Evolutionary conservation across 2,113 vertebrate genomes (phyloP).

Genomic region (Pogona vitticeps): DNA sequence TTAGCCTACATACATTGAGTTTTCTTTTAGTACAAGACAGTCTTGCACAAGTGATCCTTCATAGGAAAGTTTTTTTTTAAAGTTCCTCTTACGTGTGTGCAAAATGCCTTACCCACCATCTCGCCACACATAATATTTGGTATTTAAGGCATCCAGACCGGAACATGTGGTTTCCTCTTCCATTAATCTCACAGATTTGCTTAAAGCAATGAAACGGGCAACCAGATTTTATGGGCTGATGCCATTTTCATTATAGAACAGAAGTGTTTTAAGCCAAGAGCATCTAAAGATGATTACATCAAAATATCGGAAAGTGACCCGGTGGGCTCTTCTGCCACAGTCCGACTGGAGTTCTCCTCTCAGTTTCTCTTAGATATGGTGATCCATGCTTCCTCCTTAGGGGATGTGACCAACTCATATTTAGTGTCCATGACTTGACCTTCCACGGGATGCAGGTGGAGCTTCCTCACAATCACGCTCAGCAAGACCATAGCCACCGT

Average conservation of each 20-base stretch:
- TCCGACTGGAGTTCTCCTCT: conserved; percentile 7
- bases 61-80: neutral
- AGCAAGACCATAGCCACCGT: conserved; percentile 87
- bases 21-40: neutral
- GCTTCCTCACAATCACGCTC: conserved; percentile 82
- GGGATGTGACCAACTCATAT: conserved; percentile 91
- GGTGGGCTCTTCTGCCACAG: neutral
- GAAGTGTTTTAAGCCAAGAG: neutral
- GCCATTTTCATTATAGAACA: neutral
- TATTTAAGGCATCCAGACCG: neutral
- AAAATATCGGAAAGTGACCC: neutral
- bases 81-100: neutral
- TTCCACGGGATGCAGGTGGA: conserved; percentile 81
- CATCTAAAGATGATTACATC: neutral
- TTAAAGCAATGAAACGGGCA: neutral
- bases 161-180: neutral
- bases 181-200: neutral
- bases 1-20: neutral
- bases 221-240: neutral
- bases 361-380: conserved; percentile 83
- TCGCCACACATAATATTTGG: neutral
- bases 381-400: conserved; percentile 95
- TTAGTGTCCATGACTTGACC: conserved; percentile 89
- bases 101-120: neutral
- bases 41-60: neutral